Conservation (phyloP, 2,113 vertebrate genomes). For the Bostrychus sinensis region DNA sequence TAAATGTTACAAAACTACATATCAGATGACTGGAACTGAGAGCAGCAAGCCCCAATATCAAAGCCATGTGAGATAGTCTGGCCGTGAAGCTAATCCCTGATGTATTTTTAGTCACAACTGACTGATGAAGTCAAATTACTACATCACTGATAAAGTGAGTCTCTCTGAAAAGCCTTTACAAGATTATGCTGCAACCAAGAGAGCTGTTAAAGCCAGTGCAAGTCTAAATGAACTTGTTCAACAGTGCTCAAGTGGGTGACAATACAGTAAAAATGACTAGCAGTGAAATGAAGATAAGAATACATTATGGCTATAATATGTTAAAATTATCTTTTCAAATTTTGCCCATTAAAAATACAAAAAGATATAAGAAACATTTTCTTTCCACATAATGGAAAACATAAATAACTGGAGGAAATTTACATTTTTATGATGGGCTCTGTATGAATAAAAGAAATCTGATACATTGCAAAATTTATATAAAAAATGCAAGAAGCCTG, state of each 20-base stretch:
- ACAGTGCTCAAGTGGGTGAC: constrained; percentile 40
- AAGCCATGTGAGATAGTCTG: constrained; percentile 74
- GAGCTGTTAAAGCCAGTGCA: constrained; percentile 61
- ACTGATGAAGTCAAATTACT: constrained; percentile 82
- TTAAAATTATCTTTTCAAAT: constrained; percentile 49
- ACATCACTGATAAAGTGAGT: constrained; percentile 76
- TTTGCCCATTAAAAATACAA: constrained; percentile 8
- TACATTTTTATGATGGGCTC: constrained; percentile 8
- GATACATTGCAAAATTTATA: constrained; percentile 1
- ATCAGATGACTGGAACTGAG: constrained; percentile 73
- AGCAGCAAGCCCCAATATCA: constrained; percentile 76
- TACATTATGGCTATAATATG: constrained; percentile 55
- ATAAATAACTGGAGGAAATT: constrained; percentile 6
- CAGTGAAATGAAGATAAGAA: constrained; percentile 56
- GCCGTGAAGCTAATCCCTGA: constrained; percentile 76
- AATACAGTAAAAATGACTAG: constrained; percentile 52
- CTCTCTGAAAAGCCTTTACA: constrained; percentile 73
- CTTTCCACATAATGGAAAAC: neutral
- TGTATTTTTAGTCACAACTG: constrained; percentile 82
- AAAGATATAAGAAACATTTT: constrained; percentile 6
- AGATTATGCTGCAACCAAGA: constrained; percentile 65
- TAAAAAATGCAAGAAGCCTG: neutral
- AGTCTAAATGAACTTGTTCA: constrained; percentile 64
- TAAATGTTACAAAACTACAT: constrained; percentile 60
- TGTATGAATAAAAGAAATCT: neutral